Conservation (phyloP, 2,888 invertebrate species). For the Ptilodon capucinus region DNA sequence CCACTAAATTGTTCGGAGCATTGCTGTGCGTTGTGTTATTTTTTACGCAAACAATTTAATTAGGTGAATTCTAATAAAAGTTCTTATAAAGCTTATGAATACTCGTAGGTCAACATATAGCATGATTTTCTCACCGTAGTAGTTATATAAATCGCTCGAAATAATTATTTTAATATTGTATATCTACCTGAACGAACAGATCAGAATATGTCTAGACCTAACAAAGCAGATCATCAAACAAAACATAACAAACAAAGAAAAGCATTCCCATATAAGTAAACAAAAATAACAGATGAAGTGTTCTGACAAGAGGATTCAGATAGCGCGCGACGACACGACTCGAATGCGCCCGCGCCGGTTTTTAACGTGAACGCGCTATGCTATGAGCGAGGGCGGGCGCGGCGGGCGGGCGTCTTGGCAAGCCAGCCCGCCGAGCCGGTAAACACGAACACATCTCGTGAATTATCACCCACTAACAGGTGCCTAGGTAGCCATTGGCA, state of each 20-base stretch:
- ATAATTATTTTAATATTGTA: too few species aligned
- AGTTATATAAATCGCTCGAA: too few species aligned
- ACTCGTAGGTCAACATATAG: too few species aligned
- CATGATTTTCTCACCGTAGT: too few species aligned
- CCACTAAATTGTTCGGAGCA: conserved; percentile 10
- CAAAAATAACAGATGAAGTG: conserved; percentile 17
- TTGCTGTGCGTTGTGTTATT: conserved; percentile 18
- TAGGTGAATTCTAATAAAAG: conserved; percentile 3
- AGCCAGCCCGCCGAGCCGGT: conserved; percentile 30
- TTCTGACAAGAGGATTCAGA: conserved; percentile 31
- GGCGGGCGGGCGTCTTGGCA: conserved; percentile 40
- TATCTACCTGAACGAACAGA: too few species aligned
- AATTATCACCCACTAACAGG: conserved; percentile 16
- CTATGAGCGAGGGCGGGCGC: conserved; percentile 15
- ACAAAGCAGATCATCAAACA: background rate
- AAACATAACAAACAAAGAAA: background rate
- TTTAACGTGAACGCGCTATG: conserved; percentile 17
- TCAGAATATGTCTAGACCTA: too few species aligned
- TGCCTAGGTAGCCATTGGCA: conserved; percentile 19
- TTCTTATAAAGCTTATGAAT: conserved; percentile 4
- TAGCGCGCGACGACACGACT: conserved; percentile 23
- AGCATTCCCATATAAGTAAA: conserved; percentile 17
- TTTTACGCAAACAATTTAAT: conserved; percentile 14
- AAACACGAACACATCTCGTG: conserved; percentile 28
- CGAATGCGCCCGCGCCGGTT: conserved; percentile 31